Evolutionary conservation across 1,140 invertebrate species (phyloP).

Genomic region (Pseudomyrmex cubaensis): DNA sequence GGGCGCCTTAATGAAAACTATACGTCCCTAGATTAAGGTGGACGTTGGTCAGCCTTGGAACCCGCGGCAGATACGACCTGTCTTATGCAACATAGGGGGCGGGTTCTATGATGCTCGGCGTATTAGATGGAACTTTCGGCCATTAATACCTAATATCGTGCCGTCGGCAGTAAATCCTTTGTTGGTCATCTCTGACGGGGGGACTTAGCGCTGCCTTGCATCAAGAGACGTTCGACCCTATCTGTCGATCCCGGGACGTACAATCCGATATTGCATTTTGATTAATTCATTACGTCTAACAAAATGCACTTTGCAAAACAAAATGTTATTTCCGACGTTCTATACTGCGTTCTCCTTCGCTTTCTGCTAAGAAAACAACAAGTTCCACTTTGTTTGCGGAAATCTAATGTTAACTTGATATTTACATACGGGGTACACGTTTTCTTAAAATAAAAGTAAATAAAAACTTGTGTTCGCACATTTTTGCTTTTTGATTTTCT

Average conservation of each 20-base stretch:
- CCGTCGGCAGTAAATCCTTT: conserved; percentile 80
- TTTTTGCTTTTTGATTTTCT: too few species aligned
- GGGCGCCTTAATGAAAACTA: conserved; percentile 83
- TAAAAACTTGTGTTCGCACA: too few species aligned
- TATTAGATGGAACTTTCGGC: conserved; percentile 82
- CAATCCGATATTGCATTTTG: conserved; percentile 45
- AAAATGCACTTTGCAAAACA: not conserved
- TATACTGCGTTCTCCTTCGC: not conserved
- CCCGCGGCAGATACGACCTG: conserved; percentile 76
- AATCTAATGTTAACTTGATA: too few species aligned
- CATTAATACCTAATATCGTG: conserved; percentile 84
- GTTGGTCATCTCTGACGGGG: conserved; percentile 80
- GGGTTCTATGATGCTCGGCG: conserved; percentile 76
- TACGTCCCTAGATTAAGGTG: conserved; percentile 84
- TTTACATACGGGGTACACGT: too few species aligned
- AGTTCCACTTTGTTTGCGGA: too few species aligned
- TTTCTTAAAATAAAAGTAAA: too few species aligned
- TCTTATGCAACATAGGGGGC: conserved; percentile 77
- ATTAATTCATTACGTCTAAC: conserved; percentile 9
- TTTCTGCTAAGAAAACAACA: too few species aligned
- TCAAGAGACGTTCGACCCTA: conserved; percentile 68
- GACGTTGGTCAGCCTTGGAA: conserved; percentile 79
- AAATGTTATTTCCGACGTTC: not conserved
- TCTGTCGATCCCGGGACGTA: conserved; percentile 49
- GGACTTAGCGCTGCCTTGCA: conserved; percentile 78